Percentiles rank a stretch among this genome's conserved stretches.
These are phyloP conservation scores for Calyptommatus sinebrachiatus DNA, from an alignment of 2,113 vertebrate species.

Conservation along the genomic window DNA sequence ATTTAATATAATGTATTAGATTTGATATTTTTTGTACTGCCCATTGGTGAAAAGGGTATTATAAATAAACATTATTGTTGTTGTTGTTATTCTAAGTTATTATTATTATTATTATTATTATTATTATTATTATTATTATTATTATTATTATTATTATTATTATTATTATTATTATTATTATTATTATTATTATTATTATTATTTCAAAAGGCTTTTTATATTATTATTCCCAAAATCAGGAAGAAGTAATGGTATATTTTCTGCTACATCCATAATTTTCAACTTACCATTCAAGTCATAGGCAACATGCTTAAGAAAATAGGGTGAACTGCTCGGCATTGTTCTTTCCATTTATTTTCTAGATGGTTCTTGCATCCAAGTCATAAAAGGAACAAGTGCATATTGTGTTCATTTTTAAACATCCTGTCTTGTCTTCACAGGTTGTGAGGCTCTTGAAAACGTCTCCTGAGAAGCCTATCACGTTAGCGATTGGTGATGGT, in stretches of 20 bases:
- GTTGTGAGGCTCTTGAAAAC: conserved; percentile 94
- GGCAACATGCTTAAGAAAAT: background rate
- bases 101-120: no score
- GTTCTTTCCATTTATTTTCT: background rate
- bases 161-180: no score
- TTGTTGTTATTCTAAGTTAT: no score
- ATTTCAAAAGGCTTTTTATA: no score
- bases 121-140: no score
- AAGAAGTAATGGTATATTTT: background rate
- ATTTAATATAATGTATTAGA: no score
- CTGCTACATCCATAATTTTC: background rate
- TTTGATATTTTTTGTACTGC: no score
- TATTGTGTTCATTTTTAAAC: background rate
- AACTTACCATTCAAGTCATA: background rate
- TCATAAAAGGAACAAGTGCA: background rate
- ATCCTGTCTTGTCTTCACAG: conserved; percentile 61
- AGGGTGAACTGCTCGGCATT: background rate
- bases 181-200: no score
- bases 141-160: no score
- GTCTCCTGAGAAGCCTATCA: conserved; percentile 95
- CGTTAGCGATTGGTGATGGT: conserved; percentile 90
- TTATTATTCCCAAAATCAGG: no score
- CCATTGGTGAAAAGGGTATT: no score
- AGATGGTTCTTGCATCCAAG: background rate
- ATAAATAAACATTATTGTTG: no score